Conservation (phyloP, 1,140 invertebrate species). For the Platorchestia sp. region DNA sequence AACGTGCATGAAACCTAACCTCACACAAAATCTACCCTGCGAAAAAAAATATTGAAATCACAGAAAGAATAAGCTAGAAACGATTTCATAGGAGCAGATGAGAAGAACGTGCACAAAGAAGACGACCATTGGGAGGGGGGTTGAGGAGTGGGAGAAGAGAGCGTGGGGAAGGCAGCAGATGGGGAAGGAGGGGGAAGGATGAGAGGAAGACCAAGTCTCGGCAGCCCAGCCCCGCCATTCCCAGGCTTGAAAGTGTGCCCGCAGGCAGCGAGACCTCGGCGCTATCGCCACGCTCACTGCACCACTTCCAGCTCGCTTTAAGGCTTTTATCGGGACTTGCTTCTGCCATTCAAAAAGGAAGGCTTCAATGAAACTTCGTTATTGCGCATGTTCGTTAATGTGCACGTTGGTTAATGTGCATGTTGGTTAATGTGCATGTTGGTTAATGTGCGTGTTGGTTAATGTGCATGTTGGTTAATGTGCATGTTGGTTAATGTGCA, state of each 20-base stretch:
- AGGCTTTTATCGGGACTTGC: not conserved
- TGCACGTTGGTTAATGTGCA: not conserved
- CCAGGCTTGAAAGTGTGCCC: slow-evolving; percentile 44
- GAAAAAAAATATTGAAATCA: not conserved
- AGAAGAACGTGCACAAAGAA: not conserved
- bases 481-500: too few species aligned
- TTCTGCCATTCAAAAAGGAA: not conserved
- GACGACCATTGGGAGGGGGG: not conserved
- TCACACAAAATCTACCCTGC: too few species aligned
- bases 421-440: not conserved
- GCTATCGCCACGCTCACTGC: not conserved
- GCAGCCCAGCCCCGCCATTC: not conserved
- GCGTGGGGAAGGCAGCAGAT: not conserved
- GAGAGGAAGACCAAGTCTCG: slow-evolving; percentile 43
- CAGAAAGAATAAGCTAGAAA: not conserved
- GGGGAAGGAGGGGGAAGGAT: not conserved
- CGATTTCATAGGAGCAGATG: not conserved
- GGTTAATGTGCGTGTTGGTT: too few species aligned
- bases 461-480: not conserved
- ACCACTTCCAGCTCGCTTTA: not conserved
- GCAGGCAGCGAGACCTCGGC: not conserved
- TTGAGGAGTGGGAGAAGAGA: not conserved
- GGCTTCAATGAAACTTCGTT: not conserved
- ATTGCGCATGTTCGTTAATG: not conserved
- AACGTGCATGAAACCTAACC: too few species aligned